Evolutionary conservation across 1,140 invertebrate genomes (phyloP).

Genomic region (Drosophila takahashii): DNA sequence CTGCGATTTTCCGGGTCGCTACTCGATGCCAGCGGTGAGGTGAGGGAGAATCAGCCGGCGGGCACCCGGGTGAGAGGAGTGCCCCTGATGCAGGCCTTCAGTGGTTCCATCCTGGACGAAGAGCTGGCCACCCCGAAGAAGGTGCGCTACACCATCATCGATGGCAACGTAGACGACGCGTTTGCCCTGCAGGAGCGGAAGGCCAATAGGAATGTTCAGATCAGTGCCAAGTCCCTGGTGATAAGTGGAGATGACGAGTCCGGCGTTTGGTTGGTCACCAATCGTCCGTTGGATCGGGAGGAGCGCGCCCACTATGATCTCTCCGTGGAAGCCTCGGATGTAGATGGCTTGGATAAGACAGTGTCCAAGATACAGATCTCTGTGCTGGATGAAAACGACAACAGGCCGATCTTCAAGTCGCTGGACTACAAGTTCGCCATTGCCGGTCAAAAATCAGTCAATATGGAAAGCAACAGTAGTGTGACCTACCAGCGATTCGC

Average conservation of each 20-base stretch:
- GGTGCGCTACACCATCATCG: slow-evolving; percentile 91
- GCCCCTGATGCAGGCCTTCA: slow-evolving; percentile 87
- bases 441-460: slow-evolving; percentile 86
- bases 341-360: slow-evolving; percentile 90
- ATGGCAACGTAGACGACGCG: slow-evolving; percentile 89
- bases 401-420: slow-evolving; percentile 92
- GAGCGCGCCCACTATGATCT: slow-evolving; percentile 88
- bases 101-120: slow-evolving; percentile 82
- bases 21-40: slow-evolving; percentile 88
- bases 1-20: slow-evolving; percentile 89
- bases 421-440: slow-evolving; percentile 92
- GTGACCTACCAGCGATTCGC: slow-evolving; percentile 90
- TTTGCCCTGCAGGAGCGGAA: slow-evolving; percentile 90
- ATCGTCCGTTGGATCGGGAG: slow-evolving; percentile 91
- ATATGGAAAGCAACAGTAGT: slow-evolving; percentile 85
- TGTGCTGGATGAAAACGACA: slow-evolving; percentile 95
- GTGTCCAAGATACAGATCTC: slow-evolving; percentile 89
- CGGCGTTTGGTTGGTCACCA: slow-evolving; percentile 90
- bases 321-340: slow-evolving; percentile 90
- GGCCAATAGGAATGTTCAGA: slow-evolving; percentile 86
- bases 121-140: slow-evolving; percentile 86
- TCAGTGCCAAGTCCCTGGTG: slow-evolving; percentile 85
- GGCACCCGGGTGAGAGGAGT: slow-evolving; percentile 89
- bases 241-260: slow-evolving; percentile 82
- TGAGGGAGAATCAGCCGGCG: slow-evolving; percentile 90